Percentiles rank a stretch among this genome's conserved stretches.
Evolutionary conservation across 2,113 vertebrate species (phyloP).

Genomic region (Gallinago paraguaiae): DNA sequence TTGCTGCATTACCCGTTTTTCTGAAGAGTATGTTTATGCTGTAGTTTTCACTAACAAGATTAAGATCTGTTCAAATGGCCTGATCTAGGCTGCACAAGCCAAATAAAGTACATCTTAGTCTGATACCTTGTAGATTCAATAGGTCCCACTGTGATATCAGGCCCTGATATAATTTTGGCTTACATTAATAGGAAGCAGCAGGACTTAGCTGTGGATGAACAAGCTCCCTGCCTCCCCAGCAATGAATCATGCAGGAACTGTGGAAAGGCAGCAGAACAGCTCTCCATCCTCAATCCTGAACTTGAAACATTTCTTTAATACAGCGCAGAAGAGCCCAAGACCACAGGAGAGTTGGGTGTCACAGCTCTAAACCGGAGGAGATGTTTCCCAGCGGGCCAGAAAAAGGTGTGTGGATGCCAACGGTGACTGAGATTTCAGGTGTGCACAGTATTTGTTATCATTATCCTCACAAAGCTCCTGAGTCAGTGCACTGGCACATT

Average conservation of each 20-base stretch:
- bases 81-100: background rate
- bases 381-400: background rate
- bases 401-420: background rate
- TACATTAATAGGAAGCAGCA: background rate
- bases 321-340: fast-evolving
- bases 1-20: background rate
- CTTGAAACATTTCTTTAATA: background rate
- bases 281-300: background rate
- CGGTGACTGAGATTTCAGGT: background rate
- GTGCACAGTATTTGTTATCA: background rate
- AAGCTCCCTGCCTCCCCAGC: background rate
- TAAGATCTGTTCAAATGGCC: background rate
- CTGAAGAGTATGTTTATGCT: background rate
- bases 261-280: background rate
- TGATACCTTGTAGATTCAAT: background rate
- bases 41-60: background rate
- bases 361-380: background rate
- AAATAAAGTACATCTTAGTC: background rate
- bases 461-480: background rate
- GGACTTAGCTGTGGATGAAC: background rate
- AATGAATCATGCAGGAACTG: background rate
- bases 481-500: background rate
- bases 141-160: background rate
- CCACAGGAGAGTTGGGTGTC: background rate
- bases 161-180: background rate